Conservation (phyloP, 2,113 vertebrate species). For the Hemibagrus wyckioides region DNA sequence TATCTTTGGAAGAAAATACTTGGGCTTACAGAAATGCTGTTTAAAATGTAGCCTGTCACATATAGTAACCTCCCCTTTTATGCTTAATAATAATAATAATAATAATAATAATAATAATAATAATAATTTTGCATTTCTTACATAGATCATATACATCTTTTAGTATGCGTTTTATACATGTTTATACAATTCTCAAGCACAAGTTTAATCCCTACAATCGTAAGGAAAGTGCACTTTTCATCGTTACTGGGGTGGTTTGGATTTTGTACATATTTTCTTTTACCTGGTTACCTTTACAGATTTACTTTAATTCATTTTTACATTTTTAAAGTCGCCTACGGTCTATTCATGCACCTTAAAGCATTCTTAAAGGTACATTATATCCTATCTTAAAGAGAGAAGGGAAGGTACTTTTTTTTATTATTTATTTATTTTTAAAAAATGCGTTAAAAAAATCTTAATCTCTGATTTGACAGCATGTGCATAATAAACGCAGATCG, state of each 20-base stretch:
- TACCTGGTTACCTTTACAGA: neutral
- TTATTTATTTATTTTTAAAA: neutral
- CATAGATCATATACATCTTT: neutral
- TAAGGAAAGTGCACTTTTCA: neutral
- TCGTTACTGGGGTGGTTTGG: neutral
- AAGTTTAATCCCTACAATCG: neutral
- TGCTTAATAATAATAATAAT: neutral
- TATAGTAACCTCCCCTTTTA: neutral
- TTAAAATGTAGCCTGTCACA: neutral
- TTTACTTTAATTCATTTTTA: neutral
- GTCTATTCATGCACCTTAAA: neutral
- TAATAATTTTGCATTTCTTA: neutral
- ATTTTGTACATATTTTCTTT: neutral
- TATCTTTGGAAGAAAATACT: neutral
- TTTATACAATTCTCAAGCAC: neutral
- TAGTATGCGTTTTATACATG: neutral
- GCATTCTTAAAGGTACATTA: neutral
- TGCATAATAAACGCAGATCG: neutral
- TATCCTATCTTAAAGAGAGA: neutral
- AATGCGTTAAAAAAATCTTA: neutral
- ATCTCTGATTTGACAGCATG: neutral
- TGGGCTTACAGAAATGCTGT: neutral
- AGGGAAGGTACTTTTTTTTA: neutral
- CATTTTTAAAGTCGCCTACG: neutral
- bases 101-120: constrained; percentile 14